These are phyloP conservation scores for Stenodera caucasica DNA, from an alignment of 2,888 invertebrate species.

Conservation along the genomic window DNA sequence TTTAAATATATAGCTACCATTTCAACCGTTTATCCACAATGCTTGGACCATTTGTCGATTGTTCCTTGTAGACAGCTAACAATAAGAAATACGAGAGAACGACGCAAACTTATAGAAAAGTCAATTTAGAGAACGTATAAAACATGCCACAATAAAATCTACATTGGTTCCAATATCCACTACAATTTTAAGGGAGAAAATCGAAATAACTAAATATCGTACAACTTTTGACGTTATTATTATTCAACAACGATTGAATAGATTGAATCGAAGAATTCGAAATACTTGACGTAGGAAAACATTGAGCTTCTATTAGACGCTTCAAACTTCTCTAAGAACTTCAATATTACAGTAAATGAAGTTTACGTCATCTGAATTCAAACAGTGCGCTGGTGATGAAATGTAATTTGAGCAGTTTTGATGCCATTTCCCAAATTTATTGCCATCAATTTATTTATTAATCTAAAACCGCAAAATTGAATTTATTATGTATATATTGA, in stretches of 20 bases:
- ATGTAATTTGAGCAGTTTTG: no score
- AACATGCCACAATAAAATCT: neutral
- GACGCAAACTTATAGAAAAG: neutral
- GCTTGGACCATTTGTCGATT: constrained; percentile 3
- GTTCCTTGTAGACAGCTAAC: neutral
- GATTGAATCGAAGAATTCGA: no score
- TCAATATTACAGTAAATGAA: constrained; percentile 6
- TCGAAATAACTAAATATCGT: no score
- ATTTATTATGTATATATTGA: constrained; percentile 1
- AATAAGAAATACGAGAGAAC: neutral
- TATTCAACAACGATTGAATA: no score
- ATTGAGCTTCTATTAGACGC: neutral
- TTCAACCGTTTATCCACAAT: neutral
- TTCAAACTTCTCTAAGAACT: constrained; percentile 4
- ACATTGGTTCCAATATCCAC: no score
- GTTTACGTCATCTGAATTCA: neutral
- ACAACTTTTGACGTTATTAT: no score
- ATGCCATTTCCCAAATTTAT: neutral
- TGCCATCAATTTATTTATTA: neutral
- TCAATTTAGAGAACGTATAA: neutral
- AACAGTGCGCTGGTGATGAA: no score
- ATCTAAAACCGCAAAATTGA: neutral
- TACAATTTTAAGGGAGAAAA: no score
- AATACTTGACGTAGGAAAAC: no score
- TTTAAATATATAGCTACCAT: neutral